A percentile compares a stretch with the other conserved stretches of the same genome.
Conservation (phyloP, 2,888 invertebrate species). For the Drosophila nr. medialis region DNA sequence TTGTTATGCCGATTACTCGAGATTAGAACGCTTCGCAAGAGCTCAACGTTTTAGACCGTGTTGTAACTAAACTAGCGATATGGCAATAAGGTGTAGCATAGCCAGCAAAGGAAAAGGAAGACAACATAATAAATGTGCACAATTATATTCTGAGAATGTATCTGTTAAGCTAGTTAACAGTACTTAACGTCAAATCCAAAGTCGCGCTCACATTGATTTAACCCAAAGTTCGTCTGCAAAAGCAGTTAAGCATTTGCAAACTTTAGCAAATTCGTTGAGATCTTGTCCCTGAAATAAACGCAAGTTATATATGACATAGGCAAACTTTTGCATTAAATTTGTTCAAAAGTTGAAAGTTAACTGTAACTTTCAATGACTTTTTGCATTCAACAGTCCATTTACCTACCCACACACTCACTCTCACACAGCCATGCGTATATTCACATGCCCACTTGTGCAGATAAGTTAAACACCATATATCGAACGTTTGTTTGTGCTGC, state of each 20-base stretch:
- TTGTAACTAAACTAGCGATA: neutral
- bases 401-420: conserved; percentile 34
- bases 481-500: conserved; percentile 28
- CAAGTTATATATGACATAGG: conserved; percentile 51
- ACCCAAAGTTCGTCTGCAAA: conserved; percentile 39
- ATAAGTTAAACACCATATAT: conserved; percentile 54
- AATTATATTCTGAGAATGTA: conserved; percentile 3
- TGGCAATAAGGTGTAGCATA: neutral
- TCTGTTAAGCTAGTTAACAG: conserved; percentile 17
- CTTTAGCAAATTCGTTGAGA: conserved; percentile 40
- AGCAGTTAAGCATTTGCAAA: conserved; percentile 42
- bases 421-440: conserved; percentile 13
- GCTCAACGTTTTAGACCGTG: conserved; percentile 20
- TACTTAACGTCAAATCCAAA: conserved; percentile 26
- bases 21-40: conserved; percentile 65
- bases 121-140: neutral
- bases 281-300: conserved; percentile 36
- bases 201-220: conserved; percentile 30
- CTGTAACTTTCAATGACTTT: conserved; percentile 70
- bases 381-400: conserved; percentile 64
- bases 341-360: conserved; percentile 59
- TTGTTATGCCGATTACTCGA: conserved; percentile 57
- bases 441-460: conserved; percentile 11
- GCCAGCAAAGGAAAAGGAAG: neutral
- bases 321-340: conserved; percentile 63